Base-by-base conservation (phyloP, 2,797 vertebrate species). In the Bradypodion pumilum region DNA sequence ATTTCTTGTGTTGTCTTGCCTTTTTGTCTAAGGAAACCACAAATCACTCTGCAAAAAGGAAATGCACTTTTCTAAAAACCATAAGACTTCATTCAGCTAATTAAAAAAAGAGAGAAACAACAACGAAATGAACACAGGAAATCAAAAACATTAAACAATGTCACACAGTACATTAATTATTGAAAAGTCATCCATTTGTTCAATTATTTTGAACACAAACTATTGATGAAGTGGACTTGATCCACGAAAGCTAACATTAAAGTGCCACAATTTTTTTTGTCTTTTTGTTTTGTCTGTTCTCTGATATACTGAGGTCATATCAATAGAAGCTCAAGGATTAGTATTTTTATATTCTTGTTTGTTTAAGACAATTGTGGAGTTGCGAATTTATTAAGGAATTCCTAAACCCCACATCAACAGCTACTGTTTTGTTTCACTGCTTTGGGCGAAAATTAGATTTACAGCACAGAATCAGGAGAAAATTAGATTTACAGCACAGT, bases 31-130 rank as follows among this genome's bases (percentile, higher is more conserved):
- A 83, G 72, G 87, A 85, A 90, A 90, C 90, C 93, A 96, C 92
- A 97, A 97, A 97, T 95, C 94, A 96, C 80, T 93, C 5, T 56
- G 94, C 91, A 95, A 93, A 92, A 83, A 80, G 66, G 68, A 92
- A 93, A 84, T 87, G 92, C 7, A 44, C 44, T 89, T 91, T 91
- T 90, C 84, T 90, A 40, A 56, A 59, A 42, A 89, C 66, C 80
- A 89, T 85, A 89, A 91, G 91, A 46, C 81, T 85, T 80, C 59
- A 85, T 78, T 82, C 84, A 85, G 87, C 91, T 90, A 93, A 91
- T 92, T 74, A 84, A 23, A 66, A 84, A 66, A 32, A 84, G 75
- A 59, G n/a, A 56, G 29, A 37, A 66, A 37, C 6, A 35, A 32
- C 35, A 78, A n/a, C n/a, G n/a, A 87, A 1, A 60, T 59, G 23